Percentiles rank a stretch among this genome's conserved stretches.
These are phyloP conservation scores for Carassius gibelio DNA, from an alignment of 2,113 vertebrate species.

Conservation along the genomic window DNA sequence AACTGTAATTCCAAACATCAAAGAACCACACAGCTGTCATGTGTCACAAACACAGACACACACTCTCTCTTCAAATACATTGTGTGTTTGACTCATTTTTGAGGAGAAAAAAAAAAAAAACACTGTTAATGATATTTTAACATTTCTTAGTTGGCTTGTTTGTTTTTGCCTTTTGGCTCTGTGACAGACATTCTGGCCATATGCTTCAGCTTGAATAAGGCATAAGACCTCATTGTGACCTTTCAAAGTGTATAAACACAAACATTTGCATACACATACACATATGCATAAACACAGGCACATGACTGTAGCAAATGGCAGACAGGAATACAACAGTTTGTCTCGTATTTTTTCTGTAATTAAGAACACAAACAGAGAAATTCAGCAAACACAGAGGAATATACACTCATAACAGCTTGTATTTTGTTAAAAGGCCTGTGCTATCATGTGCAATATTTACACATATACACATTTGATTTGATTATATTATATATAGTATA, in stretches of 20 bases:
- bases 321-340: not conserved
- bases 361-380: not conserved
- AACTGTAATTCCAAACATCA: slow-evolving; percentile 56
- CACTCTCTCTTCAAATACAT: slow-evolving; percentile 19
- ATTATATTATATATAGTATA: not conserved
- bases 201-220: slow-evolving; percentile 19
- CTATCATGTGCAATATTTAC: not conserved
- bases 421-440: not conserved
- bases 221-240: not conserved
- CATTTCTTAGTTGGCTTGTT: slow-evolving; percentile 8
- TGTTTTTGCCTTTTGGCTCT: slow-evolving; percentile 41
- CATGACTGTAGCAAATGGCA: not conserved
- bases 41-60: slow-evolving; percentile 36
- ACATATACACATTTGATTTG: not conserved
- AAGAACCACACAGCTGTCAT: slow-evolving; percentile 36
- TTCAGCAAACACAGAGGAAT: not conserved
- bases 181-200: slow-evolving; percentile 23
- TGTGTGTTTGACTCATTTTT: slow-evolving; percentile 20
- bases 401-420: not conserved
- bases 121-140: slow-evolving; percentile 4
- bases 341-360: not conserved
- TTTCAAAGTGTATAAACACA: not conserved
- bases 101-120: slow-evolving; percentile 10
- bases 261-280: slow-evolving; percentile 4
- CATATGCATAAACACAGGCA: not conserved